Evolutionary conservation across 2,797 vertebrate species (phyloP), one percentile per base, ranked within the genome.

Genomic region (Pelodytes ibericus): DNA sequence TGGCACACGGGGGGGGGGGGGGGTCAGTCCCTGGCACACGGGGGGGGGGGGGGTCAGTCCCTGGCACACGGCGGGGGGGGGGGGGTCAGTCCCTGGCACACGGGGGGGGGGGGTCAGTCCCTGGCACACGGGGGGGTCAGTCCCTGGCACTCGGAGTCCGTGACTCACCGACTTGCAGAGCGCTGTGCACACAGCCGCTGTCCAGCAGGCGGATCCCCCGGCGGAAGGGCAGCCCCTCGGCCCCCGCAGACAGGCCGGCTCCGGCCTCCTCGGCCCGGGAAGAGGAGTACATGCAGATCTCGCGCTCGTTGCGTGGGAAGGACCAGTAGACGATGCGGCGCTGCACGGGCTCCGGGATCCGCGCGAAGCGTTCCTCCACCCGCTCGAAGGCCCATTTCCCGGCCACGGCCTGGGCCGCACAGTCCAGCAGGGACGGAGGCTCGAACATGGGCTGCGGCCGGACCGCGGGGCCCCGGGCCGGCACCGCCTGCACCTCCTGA

Each of bases 241-340:
- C 74, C 73, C 41, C 80, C 79, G 41, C 56, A 76, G 82, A 81
- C 87, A 92, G 16, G 22, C 13, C 79, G 83, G 81, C 15, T 22
- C 53, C 6, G 57, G 33, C 57, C n/a, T 76, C 74, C 30, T 76
- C 74, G 31, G 88, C 89, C n/a, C 93, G 90, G 88, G 92, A 94
- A 89, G 96, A 98, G 75, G 96, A 98, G 91, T 98, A 98, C 96
- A 98, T 97, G 85, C 96, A 96, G 92, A 98, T 98, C 89, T 98
- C 95, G 90, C 95, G 93, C 85, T 98, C 96, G 90, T 94, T 98
- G 82, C 96, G 93, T 79, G 96, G 96, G 76, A 98, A 98, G 81
- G 96, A 98, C 96, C 96, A 98, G 88, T 96, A 98, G 76, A 98
- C 96, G 90, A 98, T 98, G 87, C 96, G 95, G 81, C 96, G 95